phyloP scores from a whole-genome alignment of 2,113 vertebrate species.

The Daubentonia madagascariensis region DNA sequence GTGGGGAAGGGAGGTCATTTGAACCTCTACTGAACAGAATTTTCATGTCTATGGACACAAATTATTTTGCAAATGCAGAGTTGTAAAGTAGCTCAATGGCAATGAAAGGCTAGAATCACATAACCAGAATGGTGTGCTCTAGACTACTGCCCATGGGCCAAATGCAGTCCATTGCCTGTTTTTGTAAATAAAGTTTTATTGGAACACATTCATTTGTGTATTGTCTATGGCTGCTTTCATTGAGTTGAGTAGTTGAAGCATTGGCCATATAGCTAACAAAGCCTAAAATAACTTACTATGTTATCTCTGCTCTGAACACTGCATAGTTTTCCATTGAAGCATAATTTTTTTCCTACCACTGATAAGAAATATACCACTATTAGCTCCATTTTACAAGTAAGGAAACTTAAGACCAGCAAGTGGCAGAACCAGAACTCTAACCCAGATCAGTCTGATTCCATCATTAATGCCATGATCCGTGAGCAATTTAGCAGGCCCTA shows the following conservation, averaged over 20 bases:
- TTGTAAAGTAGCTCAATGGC: background rate
- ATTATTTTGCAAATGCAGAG: constrained; percentile 5
- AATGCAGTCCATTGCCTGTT: background rate
- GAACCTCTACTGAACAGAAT: background rate
- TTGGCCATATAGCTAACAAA: background rate
- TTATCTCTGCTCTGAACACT: background rate
- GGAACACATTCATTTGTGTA: background rate
- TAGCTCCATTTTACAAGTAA: background rate
- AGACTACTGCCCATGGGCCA: background rate
- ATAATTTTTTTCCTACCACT: background rate
- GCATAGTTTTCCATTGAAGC: background rate
- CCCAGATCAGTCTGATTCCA: background rate
- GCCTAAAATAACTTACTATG: background rate
- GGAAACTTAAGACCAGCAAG: background rate
- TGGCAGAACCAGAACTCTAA: background rate
- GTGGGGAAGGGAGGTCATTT: background rate
- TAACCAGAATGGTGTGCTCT: background rate
- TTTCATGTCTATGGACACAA: background rate
- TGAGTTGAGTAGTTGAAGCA: background rate
- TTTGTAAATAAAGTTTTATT: constrained; percentile 35
- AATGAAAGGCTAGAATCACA: background rate
- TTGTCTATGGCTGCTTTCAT: background rate
- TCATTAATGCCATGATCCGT: background rate
- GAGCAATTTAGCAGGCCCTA: background rate
- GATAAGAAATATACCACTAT: background rate